phyloP scores from a whole-genome alignment of 2,888 invertebrate species.

The Drosophila meridiana region DNA sequence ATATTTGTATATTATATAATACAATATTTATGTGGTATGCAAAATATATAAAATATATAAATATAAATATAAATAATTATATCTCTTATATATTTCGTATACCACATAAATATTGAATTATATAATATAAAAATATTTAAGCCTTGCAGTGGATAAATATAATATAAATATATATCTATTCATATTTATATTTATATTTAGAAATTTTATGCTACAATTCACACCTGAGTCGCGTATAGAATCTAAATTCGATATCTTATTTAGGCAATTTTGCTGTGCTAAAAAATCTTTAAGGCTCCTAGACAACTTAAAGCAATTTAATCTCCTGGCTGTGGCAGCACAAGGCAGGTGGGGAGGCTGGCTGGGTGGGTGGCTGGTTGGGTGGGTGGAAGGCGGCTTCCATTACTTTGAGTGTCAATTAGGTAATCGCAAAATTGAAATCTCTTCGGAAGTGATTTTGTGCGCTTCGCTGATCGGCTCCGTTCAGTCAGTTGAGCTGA shows the following conservation, averaged over 20 bases:
- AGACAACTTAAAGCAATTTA: constrained; percentile 22
- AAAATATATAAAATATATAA: too few relatives aligned
- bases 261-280: constrained; percentile 1
- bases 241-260: neutral
- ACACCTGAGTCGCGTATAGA: neutral
- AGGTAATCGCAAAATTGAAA: constrained; percentile 78
- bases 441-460: constrained; percentile 74
- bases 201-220: neutral
- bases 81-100: too few relatives aligned
- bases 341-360: neutral
- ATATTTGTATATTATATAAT: neutral
- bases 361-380: constrained; percentile 1
- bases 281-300: neutral
- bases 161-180: too few relatives aligned
- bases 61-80: too few relatives aligned
- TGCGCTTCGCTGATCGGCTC: constrained; percentile 55
- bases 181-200: too few relatives aligned
- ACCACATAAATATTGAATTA: too few relatives aligned
- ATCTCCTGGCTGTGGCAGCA: constrained; percentile 7
- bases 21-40: too few relatives aligned
- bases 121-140: too few relatives aligned
- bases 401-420: constrained; percentile 79
- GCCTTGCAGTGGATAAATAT: too few relatives aligned
- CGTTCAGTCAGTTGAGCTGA: constrained; percentile 7
- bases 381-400: constrained; percentile 36